phyloP scores from a whole-genome alignment of 2,797 vertebrate species.

The Poeciliopsis gracilis region DNA sequence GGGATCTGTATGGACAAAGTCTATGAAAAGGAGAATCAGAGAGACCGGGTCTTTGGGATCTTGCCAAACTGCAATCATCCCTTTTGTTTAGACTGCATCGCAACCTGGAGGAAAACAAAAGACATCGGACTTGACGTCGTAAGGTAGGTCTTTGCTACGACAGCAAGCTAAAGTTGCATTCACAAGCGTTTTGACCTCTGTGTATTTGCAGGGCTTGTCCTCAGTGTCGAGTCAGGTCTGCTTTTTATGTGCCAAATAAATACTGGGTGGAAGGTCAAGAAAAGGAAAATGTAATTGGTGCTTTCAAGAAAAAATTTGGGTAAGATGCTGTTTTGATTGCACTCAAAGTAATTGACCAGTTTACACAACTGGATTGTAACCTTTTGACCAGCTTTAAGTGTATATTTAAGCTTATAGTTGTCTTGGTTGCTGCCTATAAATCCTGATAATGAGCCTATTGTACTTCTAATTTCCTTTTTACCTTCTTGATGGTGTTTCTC shows the following conservation, averaged over 20 bases:
- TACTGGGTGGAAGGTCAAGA: conserved; percentile 86
- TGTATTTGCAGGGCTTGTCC: conserved; percentile 84
- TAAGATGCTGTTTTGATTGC: conserved; percentile 3
- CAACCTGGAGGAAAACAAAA: conserved; percentile 86
- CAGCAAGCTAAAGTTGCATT: fast-evolving
- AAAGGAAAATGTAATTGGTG: conserved; percentile 83
- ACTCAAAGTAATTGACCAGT: neutral
- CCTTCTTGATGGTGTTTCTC: neutral
- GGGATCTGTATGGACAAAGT: conserved; percentile 95
- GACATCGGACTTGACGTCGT: conserved; percentile 80
- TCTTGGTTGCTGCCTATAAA: neutral
- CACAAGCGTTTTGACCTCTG: neutral
- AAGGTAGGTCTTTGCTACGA: conserved; percentile 77
- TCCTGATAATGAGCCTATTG: neutral
- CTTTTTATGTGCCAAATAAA: conserved; percentile 88
- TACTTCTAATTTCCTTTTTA: neutral
- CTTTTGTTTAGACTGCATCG: conserved; percentile 88
- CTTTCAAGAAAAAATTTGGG: conserved; percentile 87
- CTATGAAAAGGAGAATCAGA: conserved; percentile 80
- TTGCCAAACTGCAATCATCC: conserved; percentile 89
- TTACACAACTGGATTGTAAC: neutral
- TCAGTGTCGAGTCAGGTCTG: conserved; percentile 87
- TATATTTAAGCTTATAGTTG: neutral
- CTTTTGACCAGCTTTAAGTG: neutral
- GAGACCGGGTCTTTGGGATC: conserved; percentile 86